Evolutionary conservation across 2,797 vertebrate species (phyloP), one percentile per base, ranked within the genome.

Genomic region (Bovichtus diacanthus): DNA sequence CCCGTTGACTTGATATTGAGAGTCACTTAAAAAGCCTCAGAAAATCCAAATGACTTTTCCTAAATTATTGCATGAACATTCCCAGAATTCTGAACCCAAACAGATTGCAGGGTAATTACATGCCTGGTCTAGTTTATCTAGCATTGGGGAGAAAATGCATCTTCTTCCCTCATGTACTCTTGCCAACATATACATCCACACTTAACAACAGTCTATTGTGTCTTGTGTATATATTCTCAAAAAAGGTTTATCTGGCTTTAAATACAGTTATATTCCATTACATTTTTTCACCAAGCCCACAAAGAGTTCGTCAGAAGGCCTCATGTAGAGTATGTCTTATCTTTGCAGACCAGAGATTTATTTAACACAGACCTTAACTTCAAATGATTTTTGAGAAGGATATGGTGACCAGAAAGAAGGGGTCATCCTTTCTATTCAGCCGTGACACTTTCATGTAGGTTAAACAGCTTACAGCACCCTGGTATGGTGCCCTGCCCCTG

Each of bases 361-460:
- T 82, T 70, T 54, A 76, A 73, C 9, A 19, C 44, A 72, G 12
- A 78, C 69, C 65, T 84, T 74, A 81, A 78, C 73, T 60, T 86
- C 36, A 88, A 82, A 85, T 74, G 38, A 76, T 84, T 86, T 86
- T 80, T 64, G n/a, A 73, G 60, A 63, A 69, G 70, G 64, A 83
- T 69, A 76, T 34, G 53, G 46, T 65, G 68, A 70, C 70, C 74
- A 69, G 49, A 38, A 53, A 72, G 72, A 62, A n/a, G 38, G 85
- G 70, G 71, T 87, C 81, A 78, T 74, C 66, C 51, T 81, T 78
- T 80, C 70, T 47, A 31, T 70, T 84, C 49, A 74, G 61, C 61
- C 31, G 9, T 49, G 51, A 66, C 67, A 84, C 84, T 84, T 89
- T 90, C 76, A 86, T 87, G 80, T 76, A 65, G 76, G 78, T 80